Base-by-base conservation (phyloP, 2,888 invertebrate species). In the Drosophila austrosaltans region DNA sequence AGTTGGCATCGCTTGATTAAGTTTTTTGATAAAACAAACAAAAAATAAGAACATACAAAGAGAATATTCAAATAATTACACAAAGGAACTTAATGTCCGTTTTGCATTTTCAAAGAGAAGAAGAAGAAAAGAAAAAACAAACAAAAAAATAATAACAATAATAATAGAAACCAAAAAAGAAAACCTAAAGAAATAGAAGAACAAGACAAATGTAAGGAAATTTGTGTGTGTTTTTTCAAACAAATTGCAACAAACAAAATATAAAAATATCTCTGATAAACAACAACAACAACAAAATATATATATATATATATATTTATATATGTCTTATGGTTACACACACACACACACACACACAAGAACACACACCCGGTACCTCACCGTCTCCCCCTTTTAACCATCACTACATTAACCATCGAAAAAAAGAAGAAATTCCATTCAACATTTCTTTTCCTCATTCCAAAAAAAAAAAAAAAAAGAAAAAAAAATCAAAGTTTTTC, bases 241-340 rank as follows among this genome's bases (percentile, higher is more conserved):
- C 28, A 58, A 58, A 16, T 16, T 60, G 48, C 57, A 66, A 75
- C 63, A 71, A 72, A 67, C 61, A 48, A 57, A 53, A 57, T 63
- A 57, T 3, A 16, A 32, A 30, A 36, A 62, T 54, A 61, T 73
- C 63, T 69, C 73, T 67, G 63, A 60, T 63, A 68, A 75, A 66
- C 74, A 69, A 76, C 58, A 61, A 58, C 2, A 28, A 16, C 16
- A 16, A 16, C 16, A 28, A 28, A 28, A n/a, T n/a, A 28, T 1
- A 28, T 28, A 28, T 28, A 28, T 28, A 28, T 77, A 74, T 70
- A 81, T 77, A 74, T 73, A 67, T 64, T 59, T 76, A 78, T 77
- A 72, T 91, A 92, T 92, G 92, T 92, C 92, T 91, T 90, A 91
- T 92, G 92, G 92, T 92, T 92, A 92, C 92, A 92, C 92, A 92